Evolutionary conservation across 2,113 vertebrate genomes (phyloP).

Genomic region (Raphicerus campestris): DNA sequence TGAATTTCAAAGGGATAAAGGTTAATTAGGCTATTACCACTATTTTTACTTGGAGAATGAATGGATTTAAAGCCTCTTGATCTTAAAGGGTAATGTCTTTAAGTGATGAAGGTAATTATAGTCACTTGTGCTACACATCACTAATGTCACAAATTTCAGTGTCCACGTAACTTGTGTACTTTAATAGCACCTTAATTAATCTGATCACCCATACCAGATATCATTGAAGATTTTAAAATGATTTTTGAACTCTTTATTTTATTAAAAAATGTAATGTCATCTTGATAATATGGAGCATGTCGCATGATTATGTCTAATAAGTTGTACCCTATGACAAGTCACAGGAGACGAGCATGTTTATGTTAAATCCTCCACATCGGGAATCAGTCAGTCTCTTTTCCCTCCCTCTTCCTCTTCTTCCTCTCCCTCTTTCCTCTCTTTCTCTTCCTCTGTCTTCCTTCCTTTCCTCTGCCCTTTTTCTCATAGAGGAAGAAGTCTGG

Average conservation of each 20-base stretch:
- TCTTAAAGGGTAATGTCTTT: conserved; percentile 65
- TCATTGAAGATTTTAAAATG: not conserved
- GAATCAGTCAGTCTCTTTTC: not conserved
- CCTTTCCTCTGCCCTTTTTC: not conserved
- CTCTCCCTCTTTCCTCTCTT: not conserved
- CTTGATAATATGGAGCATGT: not conserved
- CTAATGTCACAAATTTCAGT: conserved; percentile 11
- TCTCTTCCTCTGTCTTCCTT: not conserved
- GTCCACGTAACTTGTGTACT: not conserved
- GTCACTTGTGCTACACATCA: conserved; percentile 26
- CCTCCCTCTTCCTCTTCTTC: not conserved
- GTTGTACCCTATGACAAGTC: not conserved
- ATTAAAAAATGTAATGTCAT: not conserved
- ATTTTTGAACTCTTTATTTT: not conserved
- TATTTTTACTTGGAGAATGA: conserved; percentile 69
- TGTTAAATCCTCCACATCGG: not conserved
- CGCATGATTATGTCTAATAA: conserved; percentile 12
- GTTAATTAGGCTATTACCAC: conserved; percentile 80
- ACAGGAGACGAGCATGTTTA: not conserved
- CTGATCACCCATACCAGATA: not conserved
- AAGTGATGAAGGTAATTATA: conserved; percentile 51
- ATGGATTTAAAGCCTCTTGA: conserved; percentile 62
- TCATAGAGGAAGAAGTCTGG: not conserved
- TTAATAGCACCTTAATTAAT: not conserved
- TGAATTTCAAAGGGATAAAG: conserved; percentile 94